Evolutionary conservation across 2,797 vertebrate species (phyloP).

Genomic region (Eptatretus atami): DNA sequence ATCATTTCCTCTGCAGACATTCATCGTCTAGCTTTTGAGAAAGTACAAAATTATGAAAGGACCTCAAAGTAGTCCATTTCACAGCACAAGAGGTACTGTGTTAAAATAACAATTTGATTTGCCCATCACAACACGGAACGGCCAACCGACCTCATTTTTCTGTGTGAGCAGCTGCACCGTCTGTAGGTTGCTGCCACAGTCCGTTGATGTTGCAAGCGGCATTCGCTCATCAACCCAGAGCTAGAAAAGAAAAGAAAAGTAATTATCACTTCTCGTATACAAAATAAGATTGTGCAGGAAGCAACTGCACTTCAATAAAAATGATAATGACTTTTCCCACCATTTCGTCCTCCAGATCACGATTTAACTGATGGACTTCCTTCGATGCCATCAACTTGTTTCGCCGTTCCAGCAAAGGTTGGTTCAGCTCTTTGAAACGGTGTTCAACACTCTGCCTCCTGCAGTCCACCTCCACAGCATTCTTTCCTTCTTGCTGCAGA

Average conservation of each 20-base stretch:
- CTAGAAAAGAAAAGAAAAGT: constrained; percentile 15
- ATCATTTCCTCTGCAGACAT: no score
- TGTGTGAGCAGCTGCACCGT: constrained; percentile 53
- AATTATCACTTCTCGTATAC: neutral
- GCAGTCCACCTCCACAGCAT: constrained; percentile 34
- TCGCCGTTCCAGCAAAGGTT: constrained; percentile 29
- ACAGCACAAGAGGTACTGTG: no score
- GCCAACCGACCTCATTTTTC: constrained; percentile 43
- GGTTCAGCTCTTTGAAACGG: constrained; percentile 30
- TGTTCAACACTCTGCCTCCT: constrained; percentile 31
- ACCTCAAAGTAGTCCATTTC: no score
- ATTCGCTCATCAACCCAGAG: constrained; percentile 70
- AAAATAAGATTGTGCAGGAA: no score
- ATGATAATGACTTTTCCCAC: constrained; percentile 18
- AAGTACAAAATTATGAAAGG: no score
- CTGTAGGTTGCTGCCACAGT: constrained; percentile 52
- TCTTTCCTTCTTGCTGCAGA: constrained; percentile 41
- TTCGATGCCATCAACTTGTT: constrained; percentile 36
- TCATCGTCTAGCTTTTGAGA: no score
- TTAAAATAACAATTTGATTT: no score
- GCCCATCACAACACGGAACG: no score
- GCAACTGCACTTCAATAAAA: no score
- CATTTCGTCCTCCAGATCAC: constrained; percentile 70
- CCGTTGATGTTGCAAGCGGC: constrained; percentile 34
- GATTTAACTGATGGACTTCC: constrained; percentile 59